These are phyloP conservation scores for Chelon labrosus DNA, from an alignment of 2,797 vertebrate species.

Conservation along the genomic window DNA sequence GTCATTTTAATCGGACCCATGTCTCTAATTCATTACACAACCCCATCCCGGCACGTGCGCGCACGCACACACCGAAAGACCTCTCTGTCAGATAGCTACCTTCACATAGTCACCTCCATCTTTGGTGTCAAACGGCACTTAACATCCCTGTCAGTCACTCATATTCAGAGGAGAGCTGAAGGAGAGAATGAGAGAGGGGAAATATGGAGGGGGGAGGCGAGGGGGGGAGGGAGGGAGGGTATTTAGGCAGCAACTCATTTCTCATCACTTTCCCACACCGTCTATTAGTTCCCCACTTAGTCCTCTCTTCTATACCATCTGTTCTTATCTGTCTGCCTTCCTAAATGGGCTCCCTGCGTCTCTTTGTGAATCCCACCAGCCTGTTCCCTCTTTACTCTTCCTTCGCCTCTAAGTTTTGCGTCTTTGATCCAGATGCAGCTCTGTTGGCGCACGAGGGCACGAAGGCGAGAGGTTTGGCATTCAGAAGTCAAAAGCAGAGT, in stretches of 20 bases:
- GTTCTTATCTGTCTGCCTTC: slow-evolving; percentile 68
- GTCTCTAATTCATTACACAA: slow-evolving; percentile 88
- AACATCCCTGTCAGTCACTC: slow-evolving; percentile 88
- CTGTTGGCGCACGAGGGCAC: slow-evolving; percentile 12
- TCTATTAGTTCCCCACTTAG: slow-evolving; percentile 73
- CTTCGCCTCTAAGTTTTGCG: slow-evolving; percentile 26
- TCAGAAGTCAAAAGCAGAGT: no score
- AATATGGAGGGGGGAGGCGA: slow-evolving; percentile 18
- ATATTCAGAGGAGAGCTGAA: slow-evolving; percentile 82
- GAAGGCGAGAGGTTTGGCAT: slow-evolving; percentile 8
- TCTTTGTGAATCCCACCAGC: slow-evolving; percentile 53
- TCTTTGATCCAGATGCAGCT: slow-evolving; percentile 7
- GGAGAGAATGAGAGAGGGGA: slow-evolving; percentile 62
- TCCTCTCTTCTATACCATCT: slow-evolving; percentile 66
- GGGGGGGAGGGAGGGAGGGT: slow-evolving; percentile 28
- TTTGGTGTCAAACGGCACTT: slow-evolving; percentile 90
- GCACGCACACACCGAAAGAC: slow-evolving; percentile 47
- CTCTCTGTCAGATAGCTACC: slow-evolving; percentile 82
- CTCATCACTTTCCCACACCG: slow-evolving; percentile 73
- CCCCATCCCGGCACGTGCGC: slow-evolving; percentile 71
- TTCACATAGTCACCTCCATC: slow-evolving; percentile 81
- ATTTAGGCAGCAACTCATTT: slow-evolving; percentile 75
- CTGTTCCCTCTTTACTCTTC: slow-evolving; percentile 34
- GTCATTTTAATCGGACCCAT: slow-evolving; percentile 88
- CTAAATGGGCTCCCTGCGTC: slow-evolving; percentile 56